Evolutionary conservation across 2,888 invertebrate species (phyloP), one percentile per base, ranked within the genome.

Genomic region (Temnothorax rugatulus): DNA sequence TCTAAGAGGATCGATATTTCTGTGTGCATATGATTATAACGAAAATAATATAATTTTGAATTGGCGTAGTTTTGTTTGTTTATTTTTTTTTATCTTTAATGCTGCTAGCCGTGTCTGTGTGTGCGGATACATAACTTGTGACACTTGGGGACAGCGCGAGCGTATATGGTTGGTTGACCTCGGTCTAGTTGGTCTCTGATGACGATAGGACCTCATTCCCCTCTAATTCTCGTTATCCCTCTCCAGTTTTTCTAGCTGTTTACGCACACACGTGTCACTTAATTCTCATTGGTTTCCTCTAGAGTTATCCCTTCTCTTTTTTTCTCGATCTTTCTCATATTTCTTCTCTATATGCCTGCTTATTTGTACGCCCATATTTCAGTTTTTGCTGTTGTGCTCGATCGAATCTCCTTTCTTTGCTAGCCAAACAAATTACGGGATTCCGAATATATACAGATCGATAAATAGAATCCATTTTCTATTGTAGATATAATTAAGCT

Each of bases 181-280:
- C 90, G 86, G 86, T 88, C 88, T 88, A 85, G 90, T 88, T 90
- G 90, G 91, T 88, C 88, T 90, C 89, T 90, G 91, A 91, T 91
- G 93, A 90, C 90, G 91, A 91, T 90, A 89, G 89, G 89, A 91
- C 89, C 89, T 91, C 92, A 92, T 86, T 86, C 84, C 83, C 76
- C 84, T 84, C 87, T 85, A 63, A 18, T 57, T 69, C 61, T 71
- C 81, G 18, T 29, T 2, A 8, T 50, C n/a, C 50, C 41, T 38
- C 59, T 41, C 41, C n/a, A 34, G 25, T 41, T 50, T 69, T 61
- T 38, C 50, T 50, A 59, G n/a, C 29, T 29, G 9, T 1, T 69
- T 59, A 69, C 1, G 15, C 38, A 21, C 15, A 52, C 44, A 68
- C 25, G 66, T 47, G 64, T 64, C 61, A 64, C 41, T 64, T 38